Evolutionary conservation across 1,140 invertebrate species (phyloP), one percentile per base, ranked within the genome.

Genomic region (Chrysopa pallens): DNA sequence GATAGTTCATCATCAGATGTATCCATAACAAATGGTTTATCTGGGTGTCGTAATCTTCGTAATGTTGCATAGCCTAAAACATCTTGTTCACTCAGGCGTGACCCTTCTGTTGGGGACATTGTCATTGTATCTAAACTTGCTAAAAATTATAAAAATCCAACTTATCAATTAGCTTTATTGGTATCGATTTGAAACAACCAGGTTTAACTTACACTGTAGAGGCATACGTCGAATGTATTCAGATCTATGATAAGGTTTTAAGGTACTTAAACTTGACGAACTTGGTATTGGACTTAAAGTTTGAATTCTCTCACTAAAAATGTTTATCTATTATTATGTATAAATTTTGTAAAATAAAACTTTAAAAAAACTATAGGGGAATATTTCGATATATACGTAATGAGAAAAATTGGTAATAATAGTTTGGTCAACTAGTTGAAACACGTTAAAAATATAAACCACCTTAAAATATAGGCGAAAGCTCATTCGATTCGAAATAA

Each of bases 201-300:
- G 17, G 17, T 23, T 45, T 48, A 23, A 37, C 58, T 63, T 55
- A 72, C 69, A 70, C 36, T 68, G 66, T n/a, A 65, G 61, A 5
- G 69, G 70, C 27, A 64, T 62, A 11, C 68, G 56, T 36, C 67
- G 52, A 28, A 62, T 61, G 7, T 60, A 54, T 49, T 68, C 64
- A 0, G 61, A 55, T 50, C 62, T 48, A 38, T 61, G 52, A 9
- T 62, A 54, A 5, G 61, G 23, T 36, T 59, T 45, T 42, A 60
- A 51, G 36, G 58, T 61, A 38, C 58, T 52, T 44, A 76, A 55
- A 58, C 72, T 79, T 38, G 78, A 78, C 45, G 80, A 76, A 60
- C 82, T 86, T 1, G 81, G 80, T 52, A 86, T 82, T 1, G 84
- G 83, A 62, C 82, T 86, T n/a, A 86, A 62, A 9, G 78, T 83